Base-by-base conservation (phyloP, 2,888 invertebrate species). In the Hyposoter didymator region DNA sequence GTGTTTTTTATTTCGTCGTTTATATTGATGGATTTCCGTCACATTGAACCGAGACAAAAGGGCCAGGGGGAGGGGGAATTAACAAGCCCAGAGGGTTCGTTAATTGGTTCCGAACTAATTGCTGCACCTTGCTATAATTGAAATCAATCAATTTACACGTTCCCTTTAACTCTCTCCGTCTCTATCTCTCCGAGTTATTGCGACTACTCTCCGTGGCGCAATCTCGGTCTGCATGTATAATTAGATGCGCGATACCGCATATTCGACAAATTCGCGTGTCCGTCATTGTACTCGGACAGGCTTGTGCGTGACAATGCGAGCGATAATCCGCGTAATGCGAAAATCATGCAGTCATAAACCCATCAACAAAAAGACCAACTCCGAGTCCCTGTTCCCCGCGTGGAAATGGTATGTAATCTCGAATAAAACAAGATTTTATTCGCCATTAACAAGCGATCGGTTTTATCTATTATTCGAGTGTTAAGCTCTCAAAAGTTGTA, bases 91-190 rank as follows among this genome's bases (percentile, higher is more conserved):
- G 70, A 55, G 70, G n/a, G 88, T 86, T 89, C 90, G 90, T 90
- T 91, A 91, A 93, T 92, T 92, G 90, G 91, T 92, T 92, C 88
- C 87, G 88, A 90, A 89, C 90, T 92, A 92, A 93, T 92, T 92
- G 91, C 90, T 83, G 85, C 89, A 80, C 86, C 88, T 88, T 87
- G 86, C 89, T 88, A 89, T 92, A 91, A 92, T 91, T 92, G 90
- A 89, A 91, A 90, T 89, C 90, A 90, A 92, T 92, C 91, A 92
- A 92, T 93, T 91, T 90, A 86, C 88, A 90, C 86, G 85, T 85
- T 87, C 86, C 81, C 59, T 59, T 28, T 14, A 59, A 28, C 14
- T 52, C 32, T 17, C 81, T 90, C 84, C 69, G 85, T 83, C 88
- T 19, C 47, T 17, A 78, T 35, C n/a, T 17, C 80, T 89, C 85